Evolutionary conservation across 2,797 vertebrate genomes (phyloP), one percentile per base, ranked within the genome.

Genomic region (Lophius americanus): DNA sequence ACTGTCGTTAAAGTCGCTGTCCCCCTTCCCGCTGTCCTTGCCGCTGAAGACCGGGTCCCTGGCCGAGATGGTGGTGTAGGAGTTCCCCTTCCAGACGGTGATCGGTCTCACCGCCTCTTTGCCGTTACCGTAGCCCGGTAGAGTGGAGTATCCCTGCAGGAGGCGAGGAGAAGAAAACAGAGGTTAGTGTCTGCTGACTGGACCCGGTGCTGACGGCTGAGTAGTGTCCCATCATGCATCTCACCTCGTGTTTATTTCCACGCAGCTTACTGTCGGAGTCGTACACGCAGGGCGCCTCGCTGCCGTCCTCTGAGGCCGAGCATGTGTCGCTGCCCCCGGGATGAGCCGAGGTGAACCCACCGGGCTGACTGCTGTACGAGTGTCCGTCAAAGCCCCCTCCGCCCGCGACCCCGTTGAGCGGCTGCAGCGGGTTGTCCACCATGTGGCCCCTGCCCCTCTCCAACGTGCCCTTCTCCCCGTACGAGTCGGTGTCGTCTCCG

Each of bases 1-100:
- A 0, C 97, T 98, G 92, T 99, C 97, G 0, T 98, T 99, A 90
- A 97, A 99, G 91, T 99, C 98, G 2, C 98, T 99, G 91, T 99
- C 98, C 0, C 98, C 98, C 85, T 99, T 98, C 43, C 97, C 97
- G 0, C 97, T 99, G 89, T 99, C 97, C 85, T 99, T 99, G 64
- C 97, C 97, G 0, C 97, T 99, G 88, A 98, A 98, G 68, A 96
- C 96, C 0, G 94, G 96, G 82, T 98, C 96, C 59, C 95, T 86
- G 56, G 95, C 95, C 0, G 96, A 96, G 78, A 98, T 96, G 63
- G 96, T 96, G 75, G 96, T 96, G 86, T 96, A 98, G 0, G 96
- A 97, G 71, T 97, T 96, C 2, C 97, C 96, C 78, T 98, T 99
- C 96, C 97, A 99, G 74, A 96, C 96, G 13, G 96, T 94, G 86